Percentiles rank a stretch among this genome's conserved stretches.
Conservation (phyloP, 2,113 vertebrate genomes). For the Psilopogon haemacephalus region DNA sequence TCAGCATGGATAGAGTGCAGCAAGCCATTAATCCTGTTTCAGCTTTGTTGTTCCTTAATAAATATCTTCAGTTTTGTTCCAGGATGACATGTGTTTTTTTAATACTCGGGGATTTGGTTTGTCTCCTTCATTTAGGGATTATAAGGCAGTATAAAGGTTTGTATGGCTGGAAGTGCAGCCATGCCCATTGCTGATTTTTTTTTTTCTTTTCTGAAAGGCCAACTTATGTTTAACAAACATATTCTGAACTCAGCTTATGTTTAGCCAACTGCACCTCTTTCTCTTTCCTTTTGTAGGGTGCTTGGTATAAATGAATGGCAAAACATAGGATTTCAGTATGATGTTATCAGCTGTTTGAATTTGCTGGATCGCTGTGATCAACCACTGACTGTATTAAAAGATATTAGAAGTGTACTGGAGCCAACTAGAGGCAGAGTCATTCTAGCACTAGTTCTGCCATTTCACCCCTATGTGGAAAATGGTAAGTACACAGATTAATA, state of each 20-base stretch:
- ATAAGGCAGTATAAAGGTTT: neutral
- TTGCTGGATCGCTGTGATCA: slow-evolving; percentile 94
- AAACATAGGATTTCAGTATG: slow-evolving; percentile 87
- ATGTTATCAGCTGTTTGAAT: slow-evolving; percentile 97
- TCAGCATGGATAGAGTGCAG: neutral
- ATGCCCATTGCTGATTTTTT: neutral
- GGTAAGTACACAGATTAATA: slow-evolving; percentile 78
- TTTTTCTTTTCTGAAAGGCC: neutral
- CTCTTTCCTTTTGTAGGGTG: slow-evolving; percentile 74
- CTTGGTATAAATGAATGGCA: slow-evolving; percentile 94
- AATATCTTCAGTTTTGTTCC: neutral
- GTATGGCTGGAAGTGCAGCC: neutral
- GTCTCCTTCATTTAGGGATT: neutral
- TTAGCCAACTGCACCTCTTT: neutral
- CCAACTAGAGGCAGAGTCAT: slow-evolving; percentile 88
- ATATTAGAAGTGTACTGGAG: slow-evolving; percentile 87
- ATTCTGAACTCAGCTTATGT: neutral
- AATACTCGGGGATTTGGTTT: neutral
- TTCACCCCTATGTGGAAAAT: slow-evolving; percentile 93
- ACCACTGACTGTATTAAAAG: slow-evolving; percentile 86
- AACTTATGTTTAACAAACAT: neutral
- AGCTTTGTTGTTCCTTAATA: neutral
- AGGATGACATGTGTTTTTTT: neutral
- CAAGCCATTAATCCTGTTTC: neutral
- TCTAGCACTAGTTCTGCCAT: slow-evolving; percentile 91